Conservation (phyloP, 37 sponge, comb jelly and placozoan genomes). For the Agelas oroides region DNA sequence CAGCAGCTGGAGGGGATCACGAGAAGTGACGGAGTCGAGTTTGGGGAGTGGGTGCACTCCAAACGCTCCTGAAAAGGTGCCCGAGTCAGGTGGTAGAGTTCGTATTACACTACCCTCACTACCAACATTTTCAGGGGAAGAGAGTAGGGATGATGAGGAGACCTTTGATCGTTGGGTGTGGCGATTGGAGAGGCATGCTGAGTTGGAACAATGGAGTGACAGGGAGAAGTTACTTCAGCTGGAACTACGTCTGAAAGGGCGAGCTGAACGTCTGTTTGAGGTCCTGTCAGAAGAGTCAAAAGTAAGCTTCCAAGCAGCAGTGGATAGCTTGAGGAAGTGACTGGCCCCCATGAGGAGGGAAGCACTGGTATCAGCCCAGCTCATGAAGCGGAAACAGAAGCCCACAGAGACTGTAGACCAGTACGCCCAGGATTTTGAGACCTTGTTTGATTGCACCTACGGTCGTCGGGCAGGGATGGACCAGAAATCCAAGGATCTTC, state of each 20-base stretch:
- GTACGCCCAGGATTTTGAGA: slow-evolving; percentile 29
- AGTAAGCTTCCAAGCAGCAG: background rate
- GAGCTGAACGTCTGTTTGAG: slow-evolving; percentile 25
- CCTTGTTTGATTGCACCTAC: slow-evolving; percentile 37
- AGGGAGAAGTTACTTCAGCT: slow-evolving; percentile 42
- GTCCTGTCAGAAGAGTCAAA: background rate
- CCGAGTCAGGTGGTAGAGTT: no score
- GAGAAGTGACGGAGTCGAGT: background rate
- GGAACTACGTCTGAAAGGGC: slow-evolving; percentile 21
- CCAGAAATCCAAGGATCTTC: background rate
- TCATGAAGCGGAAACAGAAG: slow-evolving; percentile 22
- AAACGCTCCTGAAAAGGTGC: background rate
- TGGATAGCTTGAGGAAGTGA: slow-evolving; percentile 1
- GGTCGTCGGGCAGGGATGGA: slow-evolving; percentile 37
- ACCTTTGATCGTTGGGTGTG: slow-evolving; percentile 1
- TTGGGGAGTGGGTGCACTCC: background rate
- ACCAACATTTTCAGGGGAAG: no score
- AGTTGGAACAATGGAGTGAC: slow-evolving; percentile 17
- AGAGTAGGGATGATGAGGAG: slow-evolving; percentile 14
- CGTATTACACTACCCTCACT: no score
- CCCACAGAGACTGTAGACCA: slow-evolving; percentile 11
- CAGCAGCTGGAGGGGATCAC: background rate
- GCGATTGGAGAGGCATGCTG: slow-evolving; percentile 30
- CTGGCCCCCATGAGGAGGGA: slow-evolving; percentile 11
- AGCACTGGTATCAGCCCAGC: slow-evolving; percentile 30